Conservation (phyloP, 2,888 invertebrate species). For the Cryptus armator region DNA sequence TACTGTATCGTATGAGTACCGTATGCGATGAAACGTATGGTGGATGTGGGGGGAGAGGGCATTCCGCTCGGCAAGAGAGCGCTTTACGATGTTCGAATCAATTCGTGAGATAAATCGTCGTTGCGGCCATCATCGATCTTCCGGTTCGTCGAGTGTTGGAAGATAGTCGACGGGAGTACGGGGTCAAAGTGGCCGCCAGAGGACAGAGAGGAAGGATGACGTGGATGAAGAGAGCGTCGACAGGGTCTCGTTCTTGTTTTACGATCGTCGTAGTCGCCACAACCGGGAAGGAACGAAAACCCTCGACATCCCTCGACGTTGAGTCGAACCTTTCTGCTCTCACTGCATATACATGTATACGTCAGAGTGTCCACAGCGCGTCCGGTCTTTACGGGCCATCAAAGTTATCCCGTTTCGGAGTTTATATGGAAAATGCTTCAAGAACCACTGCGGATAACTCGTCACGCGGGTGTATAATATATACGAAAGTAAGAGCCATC, state of each 20-base stretch:
- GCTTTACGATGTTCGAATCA: constrained; percentile 54
- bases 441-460: constrained; percentile 7
- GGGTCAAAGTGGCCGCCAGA: constrained; percentile 19
- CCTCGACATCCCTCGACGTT: constrained; percentile 30
- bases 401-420: constrained; percentile 50
- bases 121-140: constrained; percentile 55
- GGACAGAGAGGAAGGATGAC: constrained; percentile 13
- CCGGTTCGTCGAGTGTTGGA: constrained; percentile 51
- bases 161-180: constrained; percentile 36
- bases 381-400: constrained; percentile 33
- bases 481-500: neutral
- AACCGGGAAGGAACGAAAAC: constrained; percentile 13
- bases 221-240: constrained; percentile 17
- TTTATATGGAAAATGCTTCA: constrained; percentile 18
- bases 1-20: neutral
- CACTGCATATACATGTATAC: neutral
- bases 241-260: constrained; percentile 45
- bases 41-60: neutral
- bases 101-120: constrained; percentile 51
- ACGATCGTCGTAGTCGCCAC: constrained; percentile 43
- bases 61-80: neutral
- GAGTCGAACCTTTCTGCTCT: constrained; percentile 44
- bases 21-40: neutral
- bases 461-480: constrained; percentile 9
- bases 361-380: neutral